Percentiles rank a stretch among this genome's conserved stretches.
Evolutionary conservation across 53 echinoderm and acorn worm species (phyloP).

Genomic region (Astropecten irregularis): DNA sequence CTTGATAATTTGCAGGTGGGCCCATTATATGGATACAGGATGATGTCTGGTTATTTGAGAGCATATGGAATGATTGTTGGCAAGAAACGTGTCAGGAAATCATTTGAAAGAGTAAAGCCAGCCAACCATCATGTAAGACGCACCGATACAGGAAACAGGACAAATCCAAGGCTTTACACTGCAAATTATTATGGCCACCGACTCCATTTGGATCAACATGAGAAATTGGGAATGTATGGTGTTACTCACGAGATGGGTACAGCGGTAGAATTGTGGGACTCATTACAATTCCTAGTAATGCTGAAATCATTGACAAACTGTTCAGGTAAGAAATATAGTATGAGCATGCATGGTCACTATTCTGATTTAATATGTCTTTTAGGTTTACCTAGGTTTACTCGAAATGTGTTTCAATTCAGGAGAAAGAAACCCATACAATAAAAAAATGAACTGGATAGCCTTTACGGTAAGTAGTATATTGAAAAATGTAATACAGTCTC

Average conservation of each 20-base stretch:
- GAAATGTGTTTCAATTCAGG: too few relatives aligned
- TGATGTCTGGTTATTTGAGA: not conserved
- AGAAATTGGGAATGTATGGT: slow-evolving; percentile 1
- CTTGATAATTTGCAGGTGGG: not conserved
- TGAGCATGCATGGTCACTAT: too few relatives aligned
- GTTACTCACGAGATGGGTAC: slow-evolving; percentile 1
- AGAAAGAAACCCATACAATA: too few relatives aligned
- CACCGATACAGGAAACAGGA: not conserved
- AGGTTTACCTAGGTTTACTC: too few relatives aligned
- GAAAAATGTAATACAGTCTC: too few relatives aligned
- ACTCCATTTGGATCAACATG: not conserved
- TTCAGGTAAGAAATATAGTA: slow-evolving; percentile 6
- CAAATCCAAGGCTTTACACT: not conserved
- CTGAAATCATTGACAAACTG: not conserved
- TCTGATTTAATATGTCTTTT: too few relatives aligned
- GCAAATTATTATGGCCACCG: not conserved
- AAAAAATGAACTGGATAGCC: too few relatives aligned
- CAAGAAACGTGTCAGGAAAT: not conserved
- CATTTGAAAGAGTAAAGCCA: not conserved
- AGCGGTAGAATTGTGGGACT: not conserved
- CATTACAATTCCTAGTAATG: not conserved
- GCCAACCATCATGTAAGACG: not conserved
- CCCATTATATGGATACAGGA: not conserved
- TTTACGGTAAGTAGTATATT: too few relatives aligned
- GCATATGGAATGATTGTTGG: not conserved